phyloP scores from a whole-genome alignment of 2,113 vertebrate genomes.

The Apodemus speciosus region DNA sequence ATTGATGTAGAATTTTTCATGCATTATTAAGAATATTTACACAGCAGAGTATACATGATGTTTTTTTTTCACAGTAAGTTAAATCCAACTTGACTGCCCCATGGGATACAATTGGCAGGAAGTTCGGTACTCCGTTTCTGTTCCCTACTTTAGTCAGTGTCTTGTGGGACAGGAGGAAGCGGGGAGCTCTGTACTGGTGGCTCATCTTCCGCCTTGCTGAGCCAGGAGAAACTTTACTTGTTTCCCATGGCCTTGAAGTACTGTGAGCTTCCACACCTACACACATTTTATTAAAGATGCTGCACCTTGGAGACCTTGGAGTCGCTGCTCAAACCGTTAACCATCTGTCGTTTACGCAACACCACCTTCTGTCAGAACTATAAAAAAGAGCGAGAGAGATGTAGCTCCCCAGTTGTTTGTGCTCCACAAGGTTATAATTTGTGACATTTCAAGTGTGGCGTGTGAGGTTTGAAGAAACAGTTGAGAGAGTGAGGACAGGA shows the following conservation, averaged over 20 bases:
- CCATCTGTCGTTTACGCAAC: not conserved
- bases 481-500: not conserved
- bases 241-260: not conserved
- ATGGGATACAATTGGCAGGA: not conserved
- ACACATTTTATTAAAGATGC: not conserved
- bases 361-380: not conserved
- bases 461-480: not conserved
- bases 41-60: not conserved
- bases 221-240: not conserved
- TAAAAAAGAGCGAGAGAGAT: not conserved
- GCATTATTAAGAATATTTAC: not conserved
- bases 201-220: not conserved
- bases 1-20: conserved; percentile 6
- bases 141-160: not conserved
- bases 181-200: not conserved
- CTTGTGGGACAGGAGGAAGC: not conserved
- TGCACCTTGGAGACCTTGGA: not conserved
- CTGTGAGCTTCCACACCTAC: not conserved
- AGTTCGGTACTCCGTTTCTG: not conserved
- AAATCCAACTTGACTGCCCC: not conserved
- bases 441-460: not conserved
- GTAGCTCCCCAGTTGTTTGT: not conserved
- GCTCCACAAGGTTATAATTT: not conserved
- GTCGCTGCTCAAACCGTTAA: not conserved
- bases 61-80: conserved; percentile 33